A percentile compares a stretch with the other conserved stretches of the same genome.
Evolutionary conservation across 2,797 vertebrate genomes (phyloP).

Genomic region (Onychomys torridus): DNA sequence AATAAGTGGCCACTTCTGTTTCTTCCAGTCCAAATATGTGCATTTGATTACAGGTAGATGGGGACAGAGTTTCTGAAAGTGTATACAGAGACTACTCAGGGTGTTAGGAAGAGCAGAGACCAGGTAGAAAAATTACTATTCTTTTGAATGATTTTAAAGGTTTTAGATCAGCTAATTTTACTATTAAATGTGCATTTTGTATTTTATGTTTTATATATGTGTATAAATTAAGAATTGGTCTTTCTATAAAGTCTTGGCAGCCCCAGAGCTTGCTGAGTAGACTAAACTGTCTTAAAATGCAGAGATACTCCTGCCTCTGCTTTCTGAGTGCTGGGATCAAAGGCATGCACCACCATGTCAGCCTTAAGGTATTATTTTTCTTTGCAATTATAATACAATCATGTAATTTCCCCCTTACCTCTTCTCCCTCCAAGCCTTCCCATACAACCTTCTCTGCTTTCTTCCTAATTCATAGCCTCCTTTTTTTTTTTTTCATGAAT

Average conservation of each 20-base stretch:
- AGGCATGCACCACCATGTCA: too few relatives aligned
- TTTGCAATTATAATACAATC: neutral
- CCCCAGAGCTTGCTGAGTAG: neutral
- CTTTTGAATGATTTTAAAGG: neutral
- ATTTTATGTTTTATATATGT: neutral
- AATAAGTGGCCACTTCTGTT: neutral
- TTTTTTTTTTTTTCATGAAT: neutral
- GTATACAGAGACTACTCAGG: neutral
- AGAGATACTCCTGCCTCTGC: neutral
- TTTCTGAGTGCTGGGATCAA: too few relatives aligned
- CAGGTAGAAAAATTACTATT: neutral
- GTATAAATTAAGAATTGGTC: neutral
- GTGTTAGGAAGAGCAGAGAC: neutral
- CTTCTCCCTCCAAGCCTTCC: neutral
- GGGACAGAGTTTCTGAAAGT: neutral
- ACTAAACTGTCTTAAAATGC: neutral
- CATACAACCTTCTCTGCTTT: neutral
- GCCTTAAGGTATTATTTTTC: neutral
- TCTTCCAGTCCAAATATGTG: neutral
- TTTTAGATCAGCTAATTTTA: slow-evolving; percentile 1
- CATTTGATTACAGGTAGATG: neutral
- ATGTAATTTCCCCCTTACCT: too few relatives aligned
- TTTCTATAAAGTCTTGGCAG: neutral
- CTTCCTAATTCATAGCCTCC: neutral
- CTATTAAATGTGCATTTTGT: neutral